Evolutionary conservation across 2,113 vertebrate genomes (phyloP), one percentile per base, ranked within the genome.

Genomic region (Aspiorhynchus laticeps): DNA sequence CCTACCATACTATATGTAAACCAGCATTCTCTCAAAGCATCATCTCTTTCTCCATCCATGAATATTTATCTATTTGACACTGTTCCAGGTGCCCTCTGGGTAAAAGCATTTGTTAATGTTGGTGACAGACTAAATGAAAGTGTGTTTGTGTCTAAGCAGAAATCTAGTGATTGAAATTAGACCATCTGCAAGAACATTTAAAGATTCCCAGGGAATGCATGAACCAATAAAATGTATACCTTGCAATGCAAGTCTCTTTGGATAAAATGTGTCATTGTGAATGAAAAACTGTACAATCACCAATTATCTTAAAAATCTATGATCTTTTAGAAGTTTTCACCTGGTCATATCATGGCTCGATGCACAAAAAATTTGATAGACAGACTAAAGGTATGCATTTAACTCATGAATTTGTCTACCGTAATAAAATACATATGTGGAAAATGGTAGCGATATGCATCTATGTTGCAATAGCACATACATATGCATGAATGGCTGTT

Each of bases 301-400:
- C 76, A 86, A 88, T 92, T 88, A 90, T 86, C 88, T 89, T 9
- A 31, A 24, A 51, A 89, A 85, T 84, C 71, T 88, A 90, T 91
- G 87, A 93, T 86, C 85, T 90, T 88, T 85, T 4, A 69, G 15
- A 33, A 33, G 15, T 69, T 17, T 69, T 7, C 14, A 33, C 14
- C 31, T 6, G 73, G 28, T 84, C 83, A 67, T 76, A 28, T 43
- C 67, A 19, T 41, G 46, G 82, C 14, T 26, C 46, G 65, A 2
- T n/a, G 26, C 65, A 5, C 63, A 43, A 21, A 65, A 51, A 26
- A 69, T 74, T 86, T 46, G 38, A 81, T 15, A 86, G 88, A 91
- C 89, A 84, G 48, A 77, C 85, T 41, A 1, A 80, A 11, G 3
- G 43, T 77, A 15, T 48, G 31, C 19, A 77, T 53, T 77, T 26